Percentiles rank a stretch among this genome's conserved stretches.
These are phyloP conservation scores for Isoperla grammatica DNA, from an alignment of 2,888 invertebrate genomes.

Conservation along the genomic window DNA sequence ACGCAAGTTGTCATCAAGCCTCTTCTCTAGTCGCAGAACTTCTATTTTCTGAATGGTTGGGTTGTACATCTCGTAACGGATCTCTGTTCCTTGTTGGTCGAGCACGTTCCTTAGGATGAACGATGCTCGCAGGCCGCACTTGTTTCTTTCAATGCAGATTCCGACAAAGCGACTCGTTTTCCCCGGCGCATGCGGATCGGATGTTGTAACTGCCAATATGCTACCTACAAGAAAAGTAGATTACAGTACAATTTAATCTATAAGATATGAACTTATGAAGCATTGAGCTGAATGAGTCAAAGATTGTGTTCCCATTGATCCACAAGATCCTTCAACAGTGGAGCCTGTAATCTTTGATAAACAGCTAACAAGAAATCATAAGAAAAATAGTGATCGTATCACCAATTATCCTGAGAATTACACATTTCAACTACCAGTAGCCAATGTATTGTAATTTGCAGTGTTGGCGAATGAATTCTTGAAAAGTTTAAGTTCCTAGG, in stretches of 20 bases:
- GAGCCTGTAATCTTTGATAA: too few relatives aligned
- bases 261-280: background rate
- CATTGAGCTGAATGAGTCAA: background rate
- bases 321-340: too few relatives aligned
- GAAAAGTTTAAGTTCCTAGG: too few relatives aligned
- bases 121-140: constrained; percentile 74
- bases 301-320: background rate
- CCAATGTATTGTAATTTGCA: too few relatives aligned
- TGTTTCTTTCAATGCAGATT: constrained; percentile 84
- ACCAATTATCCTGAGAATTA: too few relatives aligned
- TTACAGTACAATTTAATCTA: constrained; percentile 2
- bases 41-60: constrained; percentile 87
- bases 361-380: too few relatives aligned
- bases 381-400: too few relatives aligned
- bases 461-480: too few relatives aligned
- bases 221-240: constrained; percentile 56
- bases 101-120: constrained; percentile 91
- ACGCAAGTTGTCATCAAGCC: constrained; percentile 80
- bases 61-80: constrained; percentile 85
- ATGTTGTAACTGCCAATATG: constrained; percentile 78
- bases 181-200: constrained; percentile 78
- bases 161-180: constrained; percentile 86
- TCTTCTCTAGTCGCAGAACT: constrained; percentile 85
- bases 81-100: constrained; percentile 73
- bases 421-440: too few relatives aligned